phyloP scores from a whole-genome alignment of 2,888 invertebrate species.

The Liopterus haemorrhoidalis region DNA sequence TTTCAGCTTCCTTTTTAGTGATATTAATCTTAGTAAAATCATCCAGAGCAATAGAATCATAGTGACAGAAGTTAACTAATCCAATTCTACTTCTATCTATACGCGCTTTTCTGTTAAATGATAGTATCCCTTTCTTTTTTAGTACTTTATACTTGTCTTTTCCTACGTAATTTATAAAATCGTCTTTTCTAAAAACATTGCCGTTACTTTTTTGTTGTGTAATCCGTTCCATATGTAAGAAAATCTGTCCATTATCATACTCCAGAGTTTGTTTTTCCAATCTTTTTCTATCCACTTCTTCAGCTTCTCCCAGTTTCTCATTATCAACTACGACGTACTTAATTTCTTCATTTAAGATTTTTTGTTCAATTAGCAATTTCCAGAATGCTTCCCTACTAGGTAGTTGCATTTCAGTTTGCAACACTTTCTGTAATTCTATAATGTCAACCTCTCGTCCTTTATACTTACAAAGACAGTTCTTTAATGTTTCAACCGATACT shows the following conservation, averaged over 20 bases:
- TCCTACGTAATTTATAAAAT: slow-evolving; percentile 10
- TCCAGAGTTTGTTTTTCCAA: too few relatives aligned
- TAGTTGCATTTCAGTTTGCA: slow-evolving; percentile 19
- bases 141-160: slow-evolving; percentile 15
- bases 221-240: slow-evolving; percentile 12
- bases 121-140: slow-evolving; percentile 19
- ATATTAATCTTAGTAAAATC: slow-evolving; percentile 25
- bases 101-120: slow-evolving; percentile 22
- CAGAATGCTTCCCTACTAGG: slow-evolving; percentile 27
- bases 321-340: too few relatives aligned
- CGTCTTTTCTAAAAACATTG: slow-evolving; percentile 12
- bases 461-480: slow-evolving; percentile 4
- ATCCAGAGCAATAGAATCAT: slow-evolving; percentile 24
- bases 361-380: slow-evolving; percentile 24
- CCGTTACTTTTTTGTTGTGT: background rate
- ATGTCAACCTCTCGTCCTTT: slow-evolving; percentile 5
- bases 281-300: too few relatives aligned
- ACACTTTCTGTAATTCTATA: slow-evolving; percentile 11
- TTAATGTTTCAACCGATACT: slow-evolving; percentile 6
- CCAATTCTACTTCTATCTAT: slow-evolving; percentile 17
- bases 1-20: slow-evolving; percentile 13
- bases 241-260: too few relatives aligned
- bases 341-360: too few relatives aligned
- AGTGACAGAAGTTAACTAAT: slow-evolving; percentile 14
- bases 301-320: too few relatives aligned